Base-by-base conservation (phyloP, 2,888 invertebrate species). In the Sepiola atlantica region DNA sequence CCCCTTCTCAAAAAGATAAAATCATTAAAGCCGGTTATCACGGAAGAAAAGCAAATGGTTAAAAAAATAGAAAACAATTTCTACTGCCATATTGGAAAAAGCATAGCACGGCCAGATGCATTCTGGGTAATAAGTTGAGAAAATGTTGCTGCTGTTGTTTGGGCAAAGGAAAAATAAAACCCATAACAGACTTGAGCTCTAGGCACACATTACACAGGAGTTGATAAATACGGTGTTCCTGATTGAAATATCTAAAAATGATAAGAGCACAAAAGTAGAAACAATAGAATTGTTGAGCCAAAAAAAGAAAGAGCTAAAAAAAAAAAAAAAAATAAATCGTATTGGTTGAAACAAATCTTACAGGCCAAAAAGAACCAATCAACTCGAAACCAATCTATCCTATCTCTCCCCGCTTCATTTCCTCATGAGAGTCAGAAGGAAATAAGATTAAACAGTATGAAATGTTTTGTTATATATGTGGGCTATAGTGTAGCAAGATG, bases 161-260 rank as follows among this genome's bases (percentile, higher is more conserved):
- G 18, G 21, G n/a, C n/a, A 77, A n/a, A 77, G 16, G n/a, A 77
- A 77, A 77, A n/a, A 16, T n/a, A n/a, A 45, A 45, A 45, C n/a
- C 77, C n/a, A n/a, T 77, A n/a, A 16, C 2, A n/a, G 77, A 77
- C 4, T n/a, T 77, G n/a, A n/a, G 77, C 77, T 20, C n/a, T 14
- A n/a, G n/a, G 77, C 77, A 77, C 77, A 77, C 12, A n/a, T 77
- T n/a, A 3, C n/a, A 77, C 14, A n/a, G 16, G 77, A n/a, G 18
- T 77, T 77, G n/a, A 77, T 77, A n/a, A n/a, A 77, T n/a, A 77
- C n/a, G 16, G n/a, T 77, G n/a, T 14, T 77, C 10, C 77, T n/a
- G 77, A 77, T 77, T 77, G 77, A 77, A 77, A 77, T 77, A 77
- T 77, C 8, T n/a, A 77, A 77, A 77, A 77, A 77, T 77, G n/a